phyloP scores from a whole-genome alignment of 2,113 vertebrate genomes.

The Copsychus sechellarum region DNA sequence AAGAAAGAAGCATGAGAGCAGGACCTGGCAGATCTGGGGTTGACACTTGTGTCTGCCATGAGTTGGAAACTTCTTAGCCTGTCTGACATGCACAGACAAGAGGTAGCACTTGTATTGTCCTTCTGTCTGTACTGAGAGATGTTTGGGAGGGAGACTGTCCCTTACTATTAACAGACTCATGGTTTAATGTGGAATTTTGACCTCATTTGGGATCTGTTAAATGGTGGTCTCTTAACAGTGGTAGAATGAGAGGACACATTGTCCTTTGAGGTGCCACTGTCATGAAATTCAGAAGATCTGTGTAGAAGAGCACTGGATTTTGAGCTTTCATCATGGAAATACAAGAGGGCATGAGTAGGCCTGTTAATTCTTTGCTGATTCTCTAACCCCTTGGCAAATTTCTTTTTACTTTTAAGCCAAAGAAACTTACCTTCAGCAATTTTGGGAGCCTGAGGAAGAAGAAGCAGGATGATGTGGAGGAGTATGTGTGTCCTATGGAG shows the following conservation, averaged over 20 bases:
- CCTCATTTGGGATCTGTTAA: not conserved
- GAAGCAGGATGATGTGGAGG: conserved; percentile 91
- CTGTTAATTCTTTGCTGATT: not conserved
- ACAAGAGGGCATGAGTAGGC: not conserved
- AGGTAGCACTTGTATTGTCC: not conserved
- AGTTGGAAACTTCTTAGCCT: not conserved
- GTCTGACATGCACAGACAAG: not conserved
- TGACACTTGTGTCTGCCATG: not conserved
- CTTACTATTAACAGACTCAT: not conserved
- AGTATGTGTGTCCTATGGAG: conserved; percentile 98
- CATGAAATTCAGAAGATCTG: not conserved
- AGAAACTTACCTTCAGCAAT: conserved; percentile 89
- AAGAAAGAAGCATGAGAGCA: not conserved
- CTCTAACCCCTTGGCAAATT: not conserved
- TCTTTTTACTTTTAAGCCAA: conserved; percentile 79
- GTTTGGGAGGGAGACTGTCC: not conserved
- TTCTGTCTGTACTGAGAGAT: not conserved
- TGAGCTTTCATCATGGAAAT: not conserved
- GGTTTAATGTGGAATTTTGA: not conserved
- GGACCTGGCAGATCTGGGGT: not conserved
- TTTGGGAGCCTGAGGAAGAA: conserved; percentile 93
- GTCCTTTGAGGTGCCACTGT: not conserved
- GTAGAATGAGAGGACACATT: not conserved
- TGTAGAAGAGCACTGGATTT: not conserved
- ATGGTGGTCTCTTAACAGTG: not conserved